Conservation (phyloP, 2,888 invertebrate genomes). For the Lithophane ornitopus region DNA sequence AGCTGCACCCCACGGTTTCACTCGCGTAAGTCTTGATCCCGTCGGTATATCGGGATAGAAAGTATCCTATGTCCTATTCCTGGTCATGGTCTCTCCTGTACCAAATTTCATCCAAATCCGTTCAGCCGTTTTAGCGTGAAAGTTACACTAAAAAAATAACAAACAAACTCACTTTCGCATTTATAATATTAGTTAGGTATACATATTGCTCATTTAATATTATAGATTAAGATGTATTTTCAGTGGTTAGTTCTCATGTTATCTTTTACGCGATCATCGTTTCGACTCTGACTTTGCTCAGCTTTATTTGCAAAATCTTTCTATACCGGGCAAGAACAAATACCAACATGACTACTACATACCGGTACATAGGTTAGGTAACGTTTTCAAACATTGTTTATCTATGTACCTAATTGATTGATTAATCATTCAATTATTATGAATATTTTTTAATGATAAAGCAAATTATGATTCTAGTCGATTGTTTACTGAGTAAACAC, state of each 20-base stretch:
- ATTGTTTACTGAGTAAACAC: conserved; percentile 36
- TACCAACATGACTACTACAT: not conserved
- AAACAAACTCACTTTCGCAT: too few species aligned
- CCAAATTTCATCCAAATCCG: too few species aligned
- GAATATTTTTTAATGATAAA: conserved; percentile 26
- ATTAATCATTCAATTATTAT: conserved; percentile 7
- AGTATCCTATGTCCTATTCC: too few species aligned
- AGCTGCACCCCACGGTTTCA: too few species aligned
- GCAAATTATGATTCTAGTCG: conserved; percentile 7
- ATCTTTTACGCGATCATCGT: not conserved
- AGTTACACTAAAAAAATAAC: too few species aligned
- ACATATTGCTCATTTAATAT: too few species aligned
- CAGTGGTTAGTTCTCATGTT: not conserved
- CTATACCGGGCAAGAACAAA: too few species aligned
- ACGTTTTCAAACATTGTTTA: not conserved
- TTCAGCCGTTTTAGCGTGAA: too few species aligned
- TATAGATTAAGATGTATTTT: not conserved
- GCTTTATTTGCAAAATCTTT: not conserved
- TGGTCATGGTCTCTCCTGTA: too few species aligned
- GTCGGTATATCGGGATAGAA: too few species aligned
- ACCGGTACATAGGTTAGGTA: not conserved
- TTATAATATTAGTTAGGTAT: too few species aligned
- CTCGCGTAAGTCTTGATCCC: too few species aligned
- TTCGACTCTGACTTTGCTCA: not conserved
- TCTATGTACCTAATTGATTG: not conserved